Evolutionary conservation across 2,113 vertebrate genomes (phyloP).

Genomic region (Tachysurus vachellii): DNA sequence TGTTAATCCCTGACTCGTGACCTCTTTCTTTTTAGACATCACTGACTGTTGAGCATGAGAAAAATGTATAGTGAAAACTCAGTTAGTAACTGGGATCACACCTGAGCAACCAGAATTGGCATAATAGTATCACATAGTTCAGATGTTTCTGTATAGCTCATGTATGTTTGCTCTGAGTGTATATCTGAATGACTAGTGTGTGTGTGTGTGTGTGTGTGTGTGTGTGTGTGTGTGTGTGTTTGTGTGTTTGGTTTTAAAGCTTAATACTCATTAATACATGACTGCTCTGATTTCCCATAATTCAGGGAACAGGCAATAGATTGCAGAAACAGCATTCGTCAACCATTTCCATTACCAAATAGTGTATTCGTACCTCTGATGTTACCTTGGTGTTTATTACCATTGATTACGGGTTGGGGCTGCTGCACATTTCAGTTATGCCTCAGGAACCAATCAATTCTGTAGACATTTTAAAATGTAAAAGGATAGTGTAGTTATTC

Average conservation of each 20-base stretch:
- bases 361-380: conserved; percentile 25
- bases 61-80: conserved; percentile 31
- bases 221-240: neutral
- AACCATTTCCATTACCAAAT: neutral
- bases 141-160: neutral
- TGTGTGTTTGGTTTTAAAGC: neutral
- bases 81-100: conserved; percentile 13
- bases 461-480: conserved; percentile 31
- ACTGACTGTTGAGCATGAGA: conserved; percentile 47
- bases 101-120: conserved; percentile 34
- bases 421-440: conserved; percentile 38
- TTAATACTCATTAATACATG: neutral
- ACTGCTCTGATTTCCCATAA: conserved; percentile 16
- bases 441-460: conserved; percentile 49
- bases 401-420: conserved; percentile 48
- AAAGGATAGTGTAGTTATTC: conserved; percentile 26
- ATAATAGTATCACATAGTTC: conserved; percentile 38
- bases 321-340: neutral
- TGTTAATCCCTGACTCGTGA: conserved; percentile 32
- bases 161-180: neutral
- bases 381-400: conserved; percentile 39
- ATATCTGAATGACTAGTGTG: conserved; percentile 1
- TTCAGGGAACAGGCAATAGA: neutral
- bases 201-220: neutral
- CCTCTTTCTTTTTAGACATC: conserved; percentile 34